Conservation (phyloP, 2,888 invertebrate species). For the Mamestra brassicae region DNA sequence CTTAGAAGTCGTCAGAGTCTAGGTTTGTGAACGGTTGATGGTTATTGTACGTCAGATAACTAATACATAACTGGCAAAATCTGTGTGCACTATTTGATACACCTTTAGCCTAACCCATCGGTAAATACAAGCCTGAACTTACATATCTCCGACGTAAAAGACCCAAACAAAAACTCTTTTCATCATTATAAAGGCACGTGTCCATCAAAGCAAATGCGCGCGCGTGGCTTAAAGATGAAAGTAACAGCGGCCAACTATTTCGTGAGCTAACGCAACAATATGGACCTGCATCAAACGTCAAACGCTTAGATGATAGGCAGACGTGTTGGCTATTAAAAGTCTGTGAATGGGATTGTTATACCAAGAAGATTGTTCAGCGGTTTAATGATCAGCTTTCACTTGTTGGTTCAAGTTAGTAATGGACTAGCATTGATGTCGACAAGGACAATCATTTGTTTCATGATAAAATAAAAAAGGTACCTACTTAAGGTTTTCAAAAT, state of each 20-base stretch:
- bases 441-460: background rate
- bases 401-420: constrained; percentile 8
- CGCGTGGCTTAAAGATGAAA: constrained; percentile 37
- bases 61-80: no score
- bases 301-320: constrained; percentile 42
- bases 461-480: no score
- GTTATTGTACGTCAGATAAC: background rate
- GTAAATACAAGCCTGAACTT: background rate
- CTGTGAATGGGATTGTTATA: constrained; percentile 36
- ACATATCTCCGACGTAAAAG: background rate
- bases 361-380: constrained; percentile 20
- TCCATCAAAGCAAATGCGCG: constrained; percentile 37
- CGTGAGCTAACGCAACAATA: constrained; percentile 37
- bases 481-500: no score
- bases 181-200: constrained; percentile 20
- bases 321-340: constrained; percentile 42
- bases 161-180: constrained; percentile 16
- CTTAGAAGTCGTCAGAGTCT: background rate
- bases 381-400: constrained; percentile 27
- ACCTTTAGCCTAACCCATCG: background rate
- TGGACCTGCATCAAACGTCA: constrained; percentile 56
- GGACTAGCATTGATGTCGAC: background rate
- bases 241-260: constrained; percentile 43
- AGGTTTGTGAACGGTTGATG: background rate
- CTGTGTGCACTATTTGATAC: background rate